Percentiles rank a stretch among this genome's conserved stretches.
Evolutionary conservation across 1,140 invertebrate species (phyloP).

Genomic region (Microplitis demolitor): DNA sequence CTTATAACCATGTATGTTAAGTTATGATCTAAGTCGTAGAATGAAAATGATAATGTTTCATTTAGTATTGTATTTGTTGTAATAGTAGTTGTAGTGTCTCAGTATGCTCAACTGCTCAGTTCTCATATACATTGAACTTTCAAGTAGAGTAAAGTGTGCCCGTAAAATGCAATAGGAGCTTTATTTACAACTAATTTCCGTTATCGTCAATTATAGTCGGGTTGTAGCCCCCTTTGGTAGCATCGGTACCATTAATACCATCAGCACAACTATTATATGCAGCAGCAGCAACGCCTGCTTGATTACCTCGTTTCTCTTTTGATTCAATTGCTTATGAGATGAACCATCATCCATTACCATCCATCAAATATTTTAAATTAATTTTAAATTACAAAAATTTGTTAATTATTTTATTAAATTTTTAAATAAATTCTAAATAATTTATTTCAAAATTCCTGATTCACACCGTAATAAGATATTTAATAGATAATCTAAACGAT

Average conservation of each 20-base stretch:
- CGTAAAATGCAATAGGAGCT: conserved; percentile 20
- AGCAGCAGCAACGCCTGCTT: conserved; percentile 1
- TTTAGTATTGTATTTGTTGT: no score
- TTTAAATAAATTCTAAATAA: no score
- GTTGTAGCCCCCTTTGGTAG: not conserved
- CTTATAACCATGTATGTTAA: not conserved
- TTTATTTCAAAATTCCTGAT: no score
- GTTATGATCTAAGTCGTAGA: conserved; percentile 1
- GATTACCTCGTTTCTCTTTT: conserved; percentile 14
- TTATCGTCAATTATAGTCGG: conserved; percentile 27
- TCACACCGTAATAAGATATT: no score
- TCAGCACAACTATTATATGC: no score
- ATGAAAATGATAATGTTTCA: not conserved
- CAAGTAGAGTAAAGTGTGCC: not conserved
- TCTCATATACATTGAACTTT: not conserved
- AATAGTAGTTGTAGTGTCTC: no score
- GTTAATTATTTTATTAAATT: not conserved
- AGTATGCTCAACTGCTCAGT: no score
- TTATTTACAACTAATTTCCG: conserved; percentile 31
- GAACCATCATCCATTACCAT: not conserved
- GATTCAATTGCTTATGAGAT: not conserved
- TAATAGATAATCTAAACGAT: no score
- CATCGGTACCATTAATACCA: no score
- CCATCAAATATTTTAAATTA: not conserved
- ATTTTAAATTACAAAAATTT: not conserved